Conservation (phyloP, 2,888 invertebrate species). For the Myopa tessellatipennis region DNA sequence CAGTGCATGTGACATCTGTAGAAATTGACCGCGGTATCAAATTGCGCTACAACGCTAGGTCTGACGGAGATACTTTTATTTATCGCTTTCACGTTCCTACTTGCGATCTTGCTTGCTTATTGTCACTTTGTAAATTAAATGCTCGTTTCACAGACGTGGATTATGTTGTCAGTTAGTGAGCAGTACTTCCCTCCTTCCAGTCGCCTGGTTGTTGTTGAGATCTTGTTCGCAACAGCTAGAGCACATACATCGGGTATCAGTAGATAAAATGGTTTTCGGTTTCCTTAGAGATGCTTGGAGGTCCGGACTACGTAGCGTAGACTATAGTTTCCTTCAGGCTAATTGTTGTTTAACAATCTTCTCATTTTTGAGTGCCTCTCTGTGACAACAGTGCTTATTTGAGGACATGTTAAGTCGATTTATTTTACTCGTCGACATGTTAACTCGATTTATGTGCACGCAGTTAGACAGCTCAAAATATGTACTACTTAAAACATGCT, state of each 20-base stretch:
- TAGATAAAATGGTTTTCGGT: conserved; percentile 45
- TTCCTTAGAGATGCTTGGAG: conserved; percentile 41
- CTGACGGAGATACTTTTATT: background rate
- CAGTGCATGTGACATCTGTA: background rate
- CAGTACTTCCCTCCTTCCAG: background rate
- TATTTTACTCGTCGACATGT: too few species aligned
- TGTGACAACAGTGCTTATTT: too few species aligned
- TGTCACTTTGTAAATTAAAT: conserved; percentile 56
- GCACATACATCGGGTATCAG: background rate
- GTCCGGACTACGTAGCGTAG: conserved; percentile 29
- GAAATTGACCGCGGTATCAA: conserved; percentile 12
- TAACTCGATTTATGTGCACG: too few species aligned
- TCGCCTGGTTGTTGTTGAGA: background rate
- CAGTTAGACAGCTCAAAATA: too few species aligned
- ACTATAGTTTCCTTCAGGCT: conserved; percentile 50
- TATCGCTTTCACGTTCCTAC: conserved; percentile 1
- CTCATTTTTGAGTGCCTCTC: conserved; percentile 38
- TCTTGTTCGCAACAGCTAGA: conserved; percentile 42
- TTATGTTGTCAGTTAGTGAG: conserved; percentile 39
- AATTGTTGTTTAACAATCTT: conserved; percentile 53
- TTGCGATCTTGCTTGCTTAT: conserved; percentile 29
- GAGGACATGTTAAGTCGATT: too few species aligned
- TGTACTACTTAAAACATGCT: too few species aligned
- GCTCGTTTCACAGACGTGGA: conserved; percentile 53
- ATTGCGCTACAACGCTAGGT: background rate